Evolutionary conservation across 1,140 invertebrate genomes (phyloP).

Genomic region (Drosophila mojavensis): DNA sequence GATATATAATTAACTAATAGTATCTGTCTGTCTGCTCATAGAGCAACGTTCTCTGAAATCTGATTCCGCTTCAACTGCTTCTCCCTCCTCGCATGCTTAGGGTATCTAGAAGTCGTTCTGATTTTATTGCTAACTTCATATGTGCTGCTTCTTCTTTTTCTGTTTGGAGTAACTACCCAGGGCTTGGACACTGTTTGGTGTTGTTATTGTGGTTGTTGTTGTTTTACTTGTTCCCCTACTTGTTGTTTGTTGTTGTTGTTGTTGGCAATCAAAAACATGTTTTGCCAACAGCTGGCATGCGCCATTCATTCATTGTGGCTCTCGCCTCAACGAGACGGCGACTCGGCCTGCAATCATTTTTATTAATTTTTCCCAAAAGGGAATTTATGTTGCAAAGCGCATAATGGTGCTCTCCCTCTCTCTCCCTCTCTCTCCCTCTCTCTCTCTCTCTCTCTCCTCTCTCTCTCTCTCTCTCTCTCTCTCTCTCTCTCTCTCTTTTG

Average conservation of each 20-base stretch:
- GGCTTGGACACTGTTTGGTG: conserved; percentile 32
- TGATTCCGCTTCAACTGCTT: no score
- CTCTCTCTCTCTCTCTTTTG: not conserved
- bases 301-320: conserved; percentile 74
- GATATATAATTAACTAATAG: no score
- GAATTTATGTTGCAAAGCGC: conserved; percentile 68
- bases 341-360: conserved; percentile 73
- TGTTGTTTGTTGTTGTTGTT: conserved; percentile 33
- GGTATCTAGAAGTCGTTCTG: not conserved
- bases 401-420: conserved; percentile 2
- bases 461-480: not conserved
- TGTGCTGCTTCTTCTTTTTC: conserved; percentile 11
- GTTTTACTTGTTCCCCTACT: conserved; percentile 1
- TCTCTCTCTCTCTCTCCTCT: not conserved
- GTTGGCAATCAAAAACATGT: conserved; percentile 79
- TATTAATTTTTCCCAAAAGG: conserved; percentile 79
- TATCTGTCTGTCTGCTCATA: no score
- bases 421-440: not conserved
- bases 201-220: conserved; percentile 20
- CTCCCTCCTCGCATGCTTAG: not conserved
- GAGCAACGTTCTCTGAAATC: no score
- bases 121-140: not conserved
- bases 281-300: conserved; percentile 80
- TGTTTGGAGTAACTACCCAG: conserved; percentile 29
- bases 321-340: conserved; percentile 43